Conservation (phyloP, 2,113 vertebrate species). For the Aldabrachelys gigantea region DNA sequence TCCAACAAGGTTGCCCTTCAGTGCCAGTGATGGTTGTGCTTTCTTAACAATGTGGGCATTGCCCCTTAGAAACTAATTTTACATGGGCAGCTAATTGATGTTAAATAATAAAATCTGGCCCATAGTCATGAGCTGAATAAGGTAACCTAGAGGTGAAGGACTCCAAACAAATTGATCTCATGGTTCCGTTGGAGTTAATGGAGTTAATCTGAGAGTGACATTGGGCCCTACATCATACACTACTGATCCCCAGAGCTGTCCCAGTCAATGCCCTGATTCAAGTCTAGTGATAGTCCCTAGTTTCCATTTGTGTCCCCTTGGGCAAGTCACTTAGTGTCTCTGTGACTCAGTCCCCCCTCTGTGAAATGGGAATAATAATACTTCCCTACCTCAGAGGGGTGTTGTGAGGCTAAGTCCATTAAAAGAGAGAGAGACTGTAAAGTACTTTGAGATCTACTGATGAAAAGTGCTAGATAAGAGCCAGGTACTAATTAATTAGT, state of each 20-base stretch:
- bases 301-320: not conserved
- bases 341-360: not conserved
- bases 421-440: not conserved
- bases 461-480: not conserved
- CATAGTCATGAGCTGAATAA: not conserved
- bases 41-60: not conserved
- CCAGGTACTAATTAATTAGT: not conserved
- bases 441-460: not conserved
- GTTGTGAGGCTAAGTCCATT: not conserved
- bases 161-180: not conserved
- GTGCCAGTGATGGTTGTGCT: not conserved
- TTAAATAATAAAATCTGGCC: slow-evolving; percentile 13
- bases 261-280: not conserved
- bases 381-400: not conserved
- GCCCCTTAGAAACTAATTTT: not conserved
- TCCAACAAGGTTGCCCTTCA: slow-evolving; percentile 15
- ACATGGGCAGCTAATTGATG: slow-evolving; percentile 19
- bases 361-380: not conserved
- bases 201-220: not conserved
- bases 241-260: not conserved
- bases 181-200: not conserved
- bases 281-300: not conserved
- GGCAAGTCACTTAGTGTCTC: not conserved
- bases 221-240: not conserved
- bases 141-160: not conserved